Conservation (phyloP, 2,888 invertebrate genomes). For the Syritta pipiens region DNA sequence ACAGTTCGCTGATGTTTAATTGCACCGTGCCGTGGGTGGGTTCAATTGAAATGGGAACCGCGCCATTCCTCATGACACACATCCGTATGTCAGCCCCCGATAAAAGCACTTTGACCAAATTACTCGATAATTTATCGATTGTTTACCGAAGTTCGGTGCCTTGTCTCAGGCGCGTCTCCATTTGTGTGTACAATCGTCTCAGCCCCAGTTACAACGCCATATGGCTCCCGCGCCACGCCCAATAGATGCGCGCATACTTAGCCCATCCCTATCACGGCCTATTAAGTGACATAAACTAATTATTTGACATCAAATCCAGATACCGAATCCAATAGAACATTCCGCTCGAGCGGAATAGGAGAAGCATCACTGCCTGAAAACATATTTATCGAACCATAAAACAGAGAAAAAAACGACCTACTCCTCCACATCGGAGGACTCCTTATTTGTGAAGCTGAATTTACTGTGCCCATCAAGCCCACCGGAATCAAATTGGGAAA, state of each 20-base stretch:
- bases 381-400: conserved; percentile 60
- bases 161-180: conserved; percentile 16
- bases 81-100: not conserved
- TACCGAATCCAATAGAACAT: conserved; percentile 64
- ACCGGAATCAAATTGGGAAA: conserved; percentile 48
- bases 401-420: conserved; percentile 27
- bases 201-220: conserved; percentile 42
- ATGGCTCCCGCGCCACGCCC: conserved; percentile 52
- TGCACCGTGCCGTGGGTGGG: conserved; percentile 33
- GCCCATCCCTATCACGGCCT: conserved; percentile 65
- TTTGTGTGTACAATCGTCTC: not conserved
- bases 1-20: not conserved
- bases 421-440: conserved; percentile 59
- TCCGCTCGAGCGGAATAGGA: conserved; percentile 29
- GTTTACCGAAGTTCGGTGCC: not conserved
- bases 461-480: conserved; percentile 48
- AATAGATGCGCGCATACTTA: conserved; percentile 16
- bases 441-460: conserved; percentile 61
- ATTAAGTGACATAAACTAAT: conserved; percentile 64
- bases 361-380: conserved; percentile 32
- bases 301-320: conserved; percentile 57
- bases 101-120: conserved; percentile 32
- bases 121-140: conserved; percentile 47
- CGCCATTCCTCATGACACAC: conserved; percentile 43
- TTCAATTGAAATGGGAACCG: conserved; percentile 28